phyloP scores from a whole-genome alignment of 35 echinoderm and acorn worm genomes.

The Ophioderma brevispina region DNA sequence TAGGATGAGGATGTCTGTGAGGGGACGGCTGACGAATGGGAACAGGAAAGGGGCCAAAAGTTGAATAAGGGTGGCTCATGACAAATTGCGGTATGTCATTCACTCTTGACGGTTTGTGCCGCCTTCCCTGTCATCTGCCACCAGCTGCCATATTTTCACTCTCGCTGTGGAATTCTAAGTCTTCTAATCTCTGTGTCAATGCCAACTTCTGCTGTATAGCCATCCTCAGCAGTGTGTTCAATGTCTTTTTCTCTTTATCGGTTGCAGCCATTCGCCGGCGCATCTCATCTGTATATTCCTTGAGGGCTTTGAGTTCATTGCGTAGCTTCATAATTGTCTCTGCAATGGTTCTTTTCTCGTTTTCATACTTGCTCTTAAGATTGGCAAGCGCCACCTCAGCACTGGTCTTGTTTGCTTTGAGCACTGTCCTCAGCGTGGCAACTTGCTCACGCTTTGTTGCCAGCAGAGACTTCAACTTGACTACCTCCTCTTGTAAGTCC shows the following conservation, averaged over 20 bases:
- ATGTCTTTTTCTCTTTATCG: conserved; percentile 95
- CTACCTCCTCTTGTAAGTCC: conserved; percentile 83
- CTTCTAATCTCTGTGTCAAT: conserved; percentile 89
- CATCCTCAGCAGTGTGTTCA: conserved; percentile 95
- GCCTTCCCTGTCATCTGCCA: conserved; percentile 18
- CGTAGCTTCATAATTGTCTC: conserved; percentile 96
- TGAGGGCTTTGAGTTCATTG: conserved; percentile 83
- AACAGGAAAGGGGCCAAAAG: too few relatives aligned
- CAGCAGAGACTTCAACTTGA: conserved; percentile 80
- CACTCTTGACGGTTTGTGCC: conserved; percentile 73
- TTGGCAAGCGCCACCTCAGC: conserved; percentile 95
- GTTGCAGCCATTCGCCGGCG: conserved; percentile 73
- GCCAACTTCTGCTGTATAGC: conserved; percentile 98
- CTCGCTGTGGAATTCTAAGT: conserved; percentile 81
- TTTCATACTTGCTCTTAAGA: conserved; percentile 94
- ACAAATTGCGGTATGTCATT: too few relatives aligned
- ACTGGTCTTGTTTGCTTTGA: conserved; percentile 97
- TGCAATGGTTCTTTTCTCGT: conserved; percentile 88
- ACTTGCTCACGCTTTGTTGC: conserved; percentile 91
- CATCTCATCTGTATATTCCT: conserved; percentile 95
- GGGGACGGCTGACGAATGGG: too few relatives aligned
- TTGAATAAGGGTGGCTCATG: too few relatives aligned
- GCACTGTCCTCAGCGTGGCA: conserved; percentile 87
- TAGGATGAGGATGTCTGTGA: too few relatives aligned
- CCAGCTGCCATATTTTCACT: conserved; percentile 43